These are phyloP conservation scores for Astatotilapia flaviijosephi DNA, from an alignment of 2,113 vertebrate genomes.

Conservation along the genomic window DNA sequence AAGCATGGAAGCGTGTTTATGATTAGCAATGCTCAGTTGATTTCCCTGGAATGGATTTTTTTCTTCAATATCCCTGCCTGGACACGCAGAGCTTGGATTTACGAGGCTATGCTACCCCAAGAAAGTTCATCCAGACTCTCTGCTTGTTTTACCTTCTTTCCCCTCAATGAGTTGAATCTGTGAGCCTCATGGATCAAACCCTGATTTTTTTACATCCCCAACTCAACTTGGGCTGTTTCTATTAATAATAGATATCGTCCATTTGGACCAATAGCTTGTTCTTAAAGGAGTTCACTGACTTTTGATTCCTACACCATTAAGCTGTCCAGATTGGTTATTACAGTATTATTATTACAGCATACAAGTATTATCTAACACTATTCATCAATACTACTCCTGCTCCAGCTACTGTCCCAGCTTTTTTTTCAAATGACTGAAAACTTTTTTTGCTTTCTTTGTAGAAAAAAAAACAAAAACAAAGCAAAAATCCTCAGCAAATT, in stretches of 20 bases:
- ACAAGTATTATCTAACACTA: background rate
- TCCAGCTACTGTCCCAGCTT: background rate
- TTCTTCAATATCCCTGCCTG: background rate
- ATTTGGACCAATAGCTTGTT: background rate
- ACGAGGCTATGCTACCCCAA: fast-evolving
- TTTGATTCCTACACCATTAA: background rate
- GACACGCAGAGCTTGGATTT: background rate
- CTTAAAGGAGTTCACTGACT: background rate
- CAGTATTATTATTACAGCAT: background rate
- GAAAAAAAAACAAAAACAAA: fast-evolving
- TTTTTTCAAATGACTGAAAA: background rate
- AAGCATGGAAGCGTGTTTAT: background rate
- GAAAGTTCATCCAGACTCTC: background rate
- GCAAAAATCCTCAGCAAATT: background rate
- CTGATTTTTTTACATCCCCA: background rate
- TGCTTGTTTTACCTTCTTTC: background rate
- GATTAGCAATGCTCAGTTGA: background rate
- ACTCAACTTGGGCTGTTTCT: background rate
- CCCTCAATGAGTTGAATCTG: background rate
- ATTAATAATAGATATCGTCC: background rate
- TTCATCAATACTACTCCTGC: background rate
- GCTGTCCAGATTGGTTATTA: background rate
- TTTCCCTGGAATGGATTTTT: background rate
- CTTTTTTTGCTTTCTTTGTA: background rate
- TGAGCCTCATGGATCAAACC: background rate